Percentiles rank a stretch among this genome's conserved stretches.
Conservation (phyloP, 1,140 invertebrate genomes). For the Venturia canescens region DNA sequence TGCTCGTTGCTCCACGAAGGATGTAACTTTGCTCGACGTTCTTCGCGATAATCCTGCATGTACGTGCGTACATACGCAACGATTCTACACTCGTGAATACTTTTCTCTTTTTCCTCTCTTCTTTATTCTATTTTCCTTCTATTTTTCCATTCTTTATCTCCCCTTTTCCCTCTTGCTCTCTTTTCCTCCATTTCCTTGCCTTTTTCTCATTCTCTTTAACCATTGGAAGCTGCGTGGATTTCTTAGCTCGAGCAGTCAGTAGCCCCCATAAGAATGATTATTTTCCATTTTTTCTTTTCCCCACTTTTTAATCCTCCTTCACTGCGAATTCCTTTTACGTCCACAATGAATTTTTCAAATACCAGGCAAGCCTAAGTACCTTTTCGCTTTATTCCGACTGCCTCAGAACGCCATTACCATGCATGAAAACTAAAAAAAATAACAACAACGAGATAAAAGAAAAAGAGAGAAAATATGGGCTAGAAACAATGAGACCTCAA, state of each 20-base stretch:
- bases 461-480: not conserved
- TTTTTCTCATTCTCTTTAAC: not conserved
- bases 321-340: conserved; percentile 30
- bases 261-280: not conserved
- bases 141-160: too few species aligned
- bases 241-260: not conserved
- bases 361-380: not conserved
- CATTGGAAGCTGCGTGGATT: not conserved
- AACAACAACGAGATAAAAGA: not conserved
- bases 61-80: not conserved
- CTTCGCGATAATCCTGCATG: not conserved
- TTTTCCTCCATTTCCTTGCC: not conserved
- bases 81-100: not conserved
- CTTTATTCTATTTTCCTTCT: too few species aligned
- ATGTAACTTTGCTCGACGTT: not conserved
- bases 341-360: conserved; percentile 30
- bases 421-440: too few species aligned
- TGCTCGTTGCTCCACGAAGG: conserved; percentile 9
- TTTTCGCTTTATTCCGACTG: conserved; percentile 15
- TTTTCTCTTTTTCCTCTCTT: too few species aligned
- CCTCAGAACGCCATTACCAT: conserved; percentile 2
- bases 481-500: not conserved
- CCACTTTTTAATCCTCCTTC: not conserved
- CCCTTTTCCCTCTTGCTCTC: not conserved
- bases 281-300: conserved; percentile 21